Percentiles rank a stretch among this genome's conserved stretches.
Conservation (phyloP, 2,888 invertebrate genomes). For the Globia sparganii region DNA sequence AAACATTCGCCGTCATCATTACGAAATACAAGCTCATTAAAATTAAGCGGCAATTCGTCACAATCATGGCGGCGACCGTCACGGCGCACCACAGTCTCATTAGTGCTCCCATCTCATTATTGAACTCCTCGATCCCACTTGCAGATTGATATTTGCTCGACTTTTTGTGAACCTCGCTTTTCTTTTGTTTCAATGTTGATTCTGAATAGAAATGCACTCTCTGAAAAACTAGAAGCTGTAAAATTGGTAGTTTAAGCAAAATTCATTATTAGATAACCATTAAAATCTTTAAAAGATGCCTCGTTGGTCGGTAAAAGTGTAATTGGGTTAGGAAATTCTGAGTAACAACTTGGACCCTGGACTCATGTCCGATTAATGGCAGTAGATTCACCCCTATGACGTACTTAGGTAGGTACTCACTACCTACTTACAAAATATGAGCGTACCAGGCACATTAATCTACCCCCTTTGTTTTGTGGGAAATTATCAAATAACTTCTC, state of each 20-base stretch:
- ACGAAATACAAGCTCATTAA: constrained; percentile 40
- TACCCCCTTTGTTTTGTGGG: too few species aligned
- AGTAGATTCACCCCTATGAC: too few species aligned
- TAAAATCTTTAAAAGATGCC: not conserved
- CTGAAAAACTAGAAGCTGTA: not conserved
- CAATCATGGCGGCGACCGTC: constrained; percentile 24
- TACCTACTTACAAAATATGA: not conserved
- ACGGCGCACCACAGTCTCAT: constrained; percentile 21
- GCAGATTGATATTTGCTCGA: constrained; percentile 33
- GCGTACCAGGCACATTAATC: not conserved
- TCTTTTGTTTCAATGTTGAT: constrained; percentile 1
- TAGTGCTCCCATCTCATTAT: constrained; percentile 42
- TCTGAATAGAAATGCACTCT: constrained; percentile 18
- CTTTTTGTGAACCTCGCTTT: constrained; percentile 13
- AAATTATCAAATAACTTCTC: too few species aligned
- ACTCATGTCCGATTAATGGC: too few species aligned
- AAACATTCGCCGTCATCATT: constrained; percentile 23
- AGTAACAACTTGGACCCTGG: too few species aligned
- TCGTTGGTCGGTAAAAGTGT: not conserved
- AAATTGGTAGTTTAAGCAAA: not conserved
- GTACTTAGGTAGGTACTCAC: not conserved
- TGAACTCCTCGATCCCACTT: constrained; percentile 19
- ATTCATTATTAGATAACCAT: too few species aligned
- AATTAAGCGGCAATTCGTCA: constrained; percentile 32
- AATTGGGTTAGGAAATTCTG: not conserved